Base-by-base conservation (phyloP, 1,140 invertebrate species). In the Acarapis woodi region DNA sequence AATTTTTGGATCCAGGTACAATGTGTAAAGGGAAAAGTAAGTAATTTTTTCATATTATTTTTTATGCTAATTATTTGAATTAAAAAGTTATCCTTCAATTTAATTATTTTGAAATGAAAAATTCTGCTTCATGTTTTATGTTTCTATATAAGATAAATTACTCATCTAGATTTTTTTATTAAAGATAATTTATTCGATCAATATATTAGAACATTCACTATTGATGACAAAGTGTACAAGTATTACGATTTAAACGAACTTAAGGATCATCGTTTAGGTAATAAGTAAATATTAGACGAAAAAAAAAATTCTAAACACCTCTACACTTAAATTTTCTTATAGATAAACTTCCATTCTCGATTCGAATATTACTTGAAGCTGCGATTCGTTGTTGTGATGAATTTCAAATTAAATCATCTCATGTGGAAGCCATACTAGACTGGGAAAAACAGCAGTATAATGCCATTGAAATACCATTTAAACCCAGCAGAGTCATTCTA, bases 301-400 rank as follows among this genome's bases (percentile, higher is more conserved):
- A 12, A 22, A 5, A 2, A 12, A 24, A 42, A 26, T 12, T 16
- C 16, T 25, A 14, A 41, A 39, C 23, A 14, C 2, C 2, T 41
- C 4, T n/a, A n/a, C n/a, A 6, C 5, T 15, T 33, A 15, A 14
- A 19, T 14, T 35, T 4, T 36, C 25, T 35, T 42, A 23, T 32
- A 48, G 47, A 48, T 18, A 30, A 32, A 39, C 59, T 96, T n/a
- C 90, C 90, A 1, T 94, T 69, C 58, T 90, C 80, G 3, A 75
- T 97, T 36, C 62, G 83, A 50, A 71, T 94, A 5, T 60, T 97
- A 1, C 58, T 97, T 46, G 90, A 97, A 59, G 85, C 85, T 5
- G 82, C 80, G 22, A 70, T 97, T 1, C 61, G 90, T 38, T 87
- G 88, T 59, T 96, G 87, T 57, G 88, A 97, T 59, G 73, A 79